phyloP scores from a whole-genome alignment of 2,797 vertebrate genomes.

The Mareca strepera region DNA sequence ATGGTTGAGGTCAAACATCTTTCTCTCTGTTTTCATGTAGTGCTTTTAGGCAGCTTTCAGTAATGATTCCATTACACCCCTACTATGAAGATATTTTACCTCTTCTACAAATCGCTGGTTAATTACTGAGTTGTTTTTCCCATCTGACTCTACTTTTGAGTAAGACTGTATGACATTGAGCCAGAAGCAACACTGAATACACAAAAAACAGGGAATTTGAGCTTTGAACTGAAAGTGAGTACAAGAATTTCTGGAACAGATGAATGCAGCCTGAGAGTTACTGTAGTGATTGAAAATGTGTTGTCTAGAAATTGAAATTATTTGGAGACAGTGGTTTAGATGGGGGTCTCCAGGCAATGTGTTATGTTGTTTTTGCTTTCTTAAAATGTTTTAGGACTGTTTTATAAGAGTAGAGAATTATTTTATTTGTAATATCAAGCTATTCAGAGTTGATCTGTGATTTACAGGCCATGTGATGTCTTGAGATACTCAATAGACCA shows the following conservation, averaged over 20 bases:
- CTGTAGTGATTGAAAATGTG: neutral
- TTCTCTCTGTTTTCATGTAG: constrained; percentile 28
- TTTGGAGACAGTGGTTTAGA: neutral
- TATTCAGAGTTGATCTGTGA: neutral
- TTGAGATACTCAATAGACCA: neutral
- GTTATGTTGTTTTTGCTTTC: neutral
- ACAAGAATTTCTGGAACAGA: neutral
- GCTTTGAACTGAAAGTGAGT: neutral
- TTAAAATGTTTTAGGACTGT: neutral
- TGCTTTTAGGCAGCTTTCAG: constrained; percentile 58
- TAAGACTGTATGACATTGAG: constrained; percentile 27
- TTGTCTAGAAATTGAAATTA: neutral
- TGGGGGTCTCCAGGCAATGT: neutral
- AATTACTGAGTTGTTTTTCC: constrained; percentile 62
- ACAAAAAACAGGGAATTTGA: neutral
- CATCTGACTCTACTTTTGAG: constrained; percentile 50
- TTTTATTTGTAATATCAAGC: neutral
- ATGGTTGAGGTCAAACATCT: constrained; percentile 71
- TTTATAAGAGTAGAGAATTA: neutral
- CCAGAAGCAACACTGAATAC: constrained; percentile 22
- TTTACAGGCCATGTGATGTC: neutral
- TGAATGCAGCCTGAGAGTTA: neutral
- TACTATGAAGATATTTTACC: constrained; percentile 41
- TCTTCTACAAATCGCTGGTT: constrained; percentile 61
- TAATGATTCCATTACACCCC: constrained; percentile 27